Percentiles rank a stretch among this genome's conserved stretches.
These are phyloP conservation scores for Ostrea edulis DNA, from an alignment of 1,140 invertebrate species.

Conservation along the genomic window DNA sequence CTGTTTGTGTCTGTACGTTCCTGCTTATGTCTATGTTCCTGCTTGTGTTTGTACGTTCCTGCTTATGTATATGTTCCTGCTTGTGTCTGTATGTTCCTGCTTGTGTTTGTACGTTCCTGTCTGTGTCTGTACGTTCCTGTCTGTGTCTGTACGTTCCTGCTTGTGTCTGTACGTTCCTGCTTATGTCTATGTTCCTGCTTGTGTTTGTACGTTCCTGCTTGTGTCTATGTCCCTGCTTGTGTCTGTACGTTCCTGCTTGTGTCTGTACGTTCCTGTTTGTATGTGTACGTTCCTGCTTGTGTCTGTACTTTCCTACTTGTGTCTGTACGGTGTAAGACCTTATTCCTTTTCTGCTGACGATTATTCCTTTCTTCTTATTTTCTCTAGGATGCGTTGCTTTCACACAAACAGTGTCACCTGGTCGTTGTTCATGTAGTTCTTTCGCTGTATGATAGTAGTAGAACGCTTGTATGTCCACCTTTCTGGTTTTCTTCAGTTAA, in stretches of 20 bases:
- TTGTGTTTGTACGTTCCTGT: not conserved
- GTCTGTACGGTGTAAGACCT: not conserved
- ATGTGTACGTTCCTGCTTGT: too few relatives aligned
- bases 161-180: too few relatives aligned
- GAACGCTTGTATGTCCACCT: slow-evolving; percentile 34
- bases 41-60: not conserved
- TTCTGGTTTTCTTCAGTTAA: slow-evolving; percentile 7
- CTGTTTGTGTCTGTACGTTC: not conserved
- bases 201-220: too few relatives aligned
- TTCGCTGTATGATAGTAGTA: slow-evolving; percentile 46
- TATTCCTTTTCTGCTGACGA: not conserved
- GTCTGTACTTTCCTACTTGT: not conserved
- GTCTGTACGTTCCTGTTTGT: too few relatives aligned
- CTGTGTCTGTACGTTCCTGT: too few relatives aligned
- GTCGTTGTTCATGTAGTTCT: not conserved
- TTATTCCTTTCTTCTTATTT: not conserved
- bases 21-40: not conserved
- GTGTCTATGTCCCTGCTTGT: too few relatives aligned
- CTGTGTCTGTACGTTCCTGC: too few relatives aligned
- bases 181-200: too few relatives aligned
- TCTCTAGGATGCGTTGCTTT: not conserved
- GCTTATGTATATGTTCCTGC: not conserved
- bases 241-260: too few relatives aligned
- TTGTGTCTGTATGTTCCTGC: not conserved
- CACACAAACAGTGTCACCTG: slow-evolving; percentile 37